These are phyloP conservation scores for Regulus satrapa DNA, from an alignment of 2,113 vertebrate genomes.

Conservation along the genomic window DNA sequence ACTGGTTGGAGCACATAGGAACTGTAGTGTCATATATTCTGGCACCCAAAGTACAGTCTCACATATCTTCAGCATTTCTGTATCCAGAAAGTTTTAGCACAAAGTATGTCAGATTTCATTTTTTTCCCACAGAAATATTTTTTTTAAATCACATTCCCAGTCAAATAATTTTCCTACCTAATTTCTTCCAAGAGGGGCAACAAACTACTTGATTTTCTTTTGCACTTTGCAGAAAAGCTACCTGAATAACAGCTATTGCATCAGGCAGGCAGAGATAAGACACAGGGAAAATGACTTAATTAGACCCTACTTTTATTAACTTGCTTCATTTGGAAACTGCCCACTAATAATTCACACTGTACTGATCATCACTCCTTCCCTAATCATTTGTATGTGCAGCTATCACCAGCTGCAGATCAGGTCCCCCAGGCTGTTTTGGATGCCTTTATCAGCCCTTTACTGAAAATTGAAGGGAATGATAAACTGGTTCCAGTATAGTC, in stretches of 20 bases:
- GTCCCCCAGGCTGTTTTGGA: not conserved
- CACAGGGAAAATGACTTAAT: not conserved
- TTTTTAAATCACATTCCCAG: not conserved
- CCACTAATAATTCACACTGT: not conserved
- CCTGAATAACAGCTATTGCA: not conserved
- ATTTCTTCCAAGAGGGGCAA: not conserved
- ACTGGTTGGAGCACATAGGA: rapidly evolving
- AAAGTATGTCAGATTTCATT: not conserved
- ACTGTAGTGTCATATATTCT: not conserved
- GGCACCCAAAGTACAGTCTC: not conserved
- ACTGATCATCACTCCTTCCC: not conserved
- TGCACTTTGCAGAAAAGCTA: not conserved
- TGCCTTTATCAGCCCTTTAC: not conserved
- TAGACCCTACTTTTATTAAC: not conserved
- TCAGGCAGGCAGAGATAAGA: not conserved
- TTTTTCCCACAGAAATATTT: not conserved
- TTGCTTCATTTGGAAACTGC: not conserved
- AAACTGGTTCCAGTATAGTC: not conserved
- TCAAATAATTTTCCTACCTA: not conserved
- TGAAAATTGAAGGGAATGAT: not conserved
- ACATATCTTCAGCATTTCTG: not conserved
- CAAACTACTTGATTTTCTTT: not conserved
- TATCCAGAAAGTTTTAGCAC: not conserved
- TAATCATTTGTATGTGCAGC: not conserved
- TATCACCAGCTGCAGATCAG: not conserved